These are phyloP conservation scores for Caenorhabditis sp. DNA, from an alignment of 2,888 invertebrate species.

Conservation along the genomic window DNA sequence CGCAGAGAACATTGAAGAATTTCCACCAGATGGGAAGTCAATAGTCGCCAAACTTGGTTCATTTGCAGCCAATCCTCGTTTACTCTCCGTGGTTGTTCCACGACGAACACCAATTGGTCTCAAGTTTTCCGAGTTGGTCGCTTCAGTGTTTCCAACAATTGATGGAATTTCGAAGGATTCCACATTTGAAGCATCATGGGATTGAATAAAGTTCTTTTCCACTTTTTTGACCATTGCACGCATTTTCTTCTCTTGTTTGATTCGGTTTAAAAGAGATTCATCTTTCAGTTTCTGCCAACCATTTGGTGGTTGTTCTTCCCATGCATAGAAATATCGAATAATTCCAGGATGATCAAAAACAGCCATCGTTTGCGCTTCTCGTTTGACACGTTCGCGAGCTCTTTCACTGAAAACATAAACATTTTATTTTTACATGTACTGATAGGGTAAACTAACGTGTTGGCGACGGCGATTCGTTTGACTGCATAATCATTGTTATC, in stretches of 20 bases:
- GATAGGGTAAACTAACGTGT: conserved; percentile 69
- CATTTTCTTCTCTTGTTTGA: conserved; percentile 17
- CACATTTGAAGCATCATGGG: conserved; percentile 5
- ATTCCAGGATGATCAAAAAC: conserved; percentile 93
- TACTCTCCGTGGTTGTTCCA: conserved; percentile 34
- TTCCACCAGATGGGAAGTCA: background rate
- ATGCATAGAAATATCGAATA: conserved; percentile 92
- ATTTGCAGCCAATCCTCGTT: conserved; percentile 13
- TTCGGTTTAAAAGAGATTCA: conserved; percentile 30
- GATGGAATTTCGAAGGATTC: conserved; percentile 34
- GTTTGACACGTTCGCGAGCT: conserved; percentile 85
- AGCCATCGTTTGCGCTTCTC: conserved; percentile 93
- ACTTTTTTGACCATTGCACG: conserved; percentile 15
- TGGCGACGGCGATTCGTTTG: conserved; percentile 88
- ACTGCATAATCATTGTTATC: conserved; percentile 94
- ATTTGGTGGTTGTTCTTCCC: conserved; percentile 83
- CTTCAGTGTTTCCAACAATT: conserved; percentile 19
- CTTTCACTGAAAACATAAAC: conserved; percentile 76
- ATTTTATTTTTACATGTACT: background rate
- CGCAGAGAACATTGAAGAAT: background rate
- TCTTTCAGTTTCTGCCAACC: conserved; percentile 79
- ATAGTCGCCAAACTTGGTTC: background rate
- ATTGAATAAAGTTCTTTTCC: background rate
- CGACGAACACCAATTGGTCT: conserved; percentile 14
- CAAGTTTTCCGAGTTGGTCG: background rate